phyloP scores from a whole-genome alignment of 2,797 vertebrate genomes.

The Gymnodraco acuticeps region DNA sequence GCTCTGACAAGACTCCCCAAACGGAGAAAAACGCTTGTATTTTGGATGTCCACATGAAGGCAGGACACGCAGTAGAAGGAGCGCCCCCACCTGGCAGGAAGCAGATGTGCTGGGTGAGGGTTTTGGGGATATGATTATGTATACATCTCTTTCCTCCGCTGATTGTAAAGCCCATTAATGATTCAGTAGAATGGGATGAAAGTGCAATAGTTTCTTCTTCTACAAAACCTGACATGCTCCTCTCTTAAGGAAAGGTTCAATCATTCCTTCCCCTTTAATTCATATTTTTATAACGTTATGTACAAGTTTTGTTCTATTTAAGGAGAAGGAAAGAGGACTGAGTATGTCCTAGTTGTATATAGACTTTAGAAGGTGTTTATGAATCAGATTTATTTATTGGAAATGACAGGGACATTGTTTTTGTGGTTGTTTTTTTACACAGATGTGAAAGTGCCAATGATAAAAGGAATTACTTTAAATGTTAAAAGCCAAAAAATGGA shows the following conservation, averaged over 20 bases:
- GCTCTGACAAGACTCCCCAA: neutral
- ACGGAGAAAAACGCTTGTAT: neutral
- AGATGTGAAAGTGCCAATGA: conserved; percentile 77
- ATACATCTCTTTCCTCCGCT: conserved; percentile 40
- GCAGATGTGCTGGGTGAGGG: conserved; percentile 11
- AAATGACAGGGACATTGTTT: conserved; percentile 63
- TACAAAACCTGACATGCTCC: conserved; percentile 55
- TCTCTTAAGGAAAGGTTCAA: conserved; percentile 55
- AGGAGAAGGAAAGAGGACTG: conserved; percentile 49
- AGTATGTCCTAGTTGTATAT: conserved; percentile 59
- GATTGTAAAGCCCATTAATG: conserved; percentile 57
- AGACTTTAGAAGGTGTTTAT: conserved; percentile 58
- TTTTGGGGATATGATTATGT: conserved; percentile 32
- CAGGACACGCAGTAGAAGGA: conserved; percentile 3
- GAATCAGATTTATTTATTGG: conserved; percentile 73
- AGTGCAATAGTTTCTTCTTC: conserved; percentile 82
- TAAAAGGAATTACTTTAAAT: conserved; percentile 50
- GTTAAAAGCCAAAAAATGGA: conserved; percentile 15
- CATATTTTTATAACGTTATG: conserved; percentile 79
- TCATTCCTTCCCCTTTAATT: conserved; percentile 74
- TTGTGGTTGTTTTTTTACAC: conserved; percentile 44
- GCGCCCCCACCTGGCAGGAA: conserved; percentile 17
- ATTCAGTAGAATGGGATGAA: conserved; percentile 67
- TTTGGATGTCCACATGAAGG: neutral
- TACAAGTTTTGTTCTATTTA: conserved; percentile 67